Conservation (phyloP, 2,888 invertebrate species). For the Cantharis flavilabris region DNA sequence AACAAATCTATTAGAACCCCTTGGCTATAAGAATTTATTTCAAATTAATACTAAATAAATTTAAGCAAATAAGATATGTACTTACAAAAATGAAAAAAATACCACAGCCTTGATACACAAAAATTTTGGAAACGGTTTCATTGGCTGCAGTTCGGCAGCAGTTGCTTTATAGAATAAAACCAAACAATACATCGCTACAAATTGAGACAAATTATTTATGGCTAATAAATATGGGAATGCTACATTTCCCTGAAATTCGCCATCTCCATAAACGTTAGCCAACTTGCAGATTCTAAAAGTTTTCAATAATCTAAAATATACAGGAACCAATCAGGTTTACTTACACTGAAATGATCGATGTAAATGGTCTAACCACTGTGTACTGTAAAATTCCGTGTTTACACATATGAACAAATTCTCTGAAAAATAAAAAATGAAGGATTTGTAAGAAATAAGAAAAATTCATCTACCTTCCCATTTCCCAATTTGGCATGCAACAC, state of each 20-base stretch:
- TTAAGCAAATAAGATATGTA: conserved; percentile 40
- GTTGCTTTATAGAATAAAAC: conserved; percentile 93
- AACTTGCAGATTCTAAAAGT: conserved; percentile 77
- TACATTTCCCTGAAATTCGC: conserved; percentile 81
- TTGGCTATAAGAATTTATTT: conserved; percentile 70
- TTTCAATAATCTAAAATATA: not conserved
- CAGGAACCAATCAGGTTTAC: conserved; percentile 49
- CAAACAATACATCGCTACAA: conserved; percentile 94
- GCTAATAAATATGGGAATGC: conserved; percentile 89
- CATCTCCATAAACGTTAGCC: conserved; percentile 86
- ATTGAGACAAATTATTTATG: conserved; percentile 91
- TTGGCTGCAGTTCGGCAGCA: conserved; percentile 82
- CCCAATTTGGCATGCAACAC: conserved; percentile 90
- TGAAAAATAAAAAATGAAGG: conserved; percentile 52
- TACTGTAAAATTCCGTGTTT: conserved; percentile 97
- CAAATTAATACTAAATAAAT: conserved; percentile 4
- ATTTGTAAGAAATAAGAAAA: not conserved
- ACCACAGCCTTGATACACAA: conserved; percentile 97
- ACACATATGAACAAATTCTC: conserved; percentile 90
- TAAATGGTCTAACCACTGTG: conserved; percentile 87
- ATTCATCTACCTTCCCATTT: conserved; percentile 78
- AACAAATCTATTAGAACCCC: conserved; percentile 86
- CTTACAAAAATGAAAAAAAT: conserved; percentile 98
- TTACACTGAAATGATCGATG: conserved; percentile 89
- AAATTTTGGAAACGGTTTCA: conserved; percentile 94